phyloP scores from a whole-genome alignment of 2,797 vertebrate genomes.

The Vireo griseus region DNA sequence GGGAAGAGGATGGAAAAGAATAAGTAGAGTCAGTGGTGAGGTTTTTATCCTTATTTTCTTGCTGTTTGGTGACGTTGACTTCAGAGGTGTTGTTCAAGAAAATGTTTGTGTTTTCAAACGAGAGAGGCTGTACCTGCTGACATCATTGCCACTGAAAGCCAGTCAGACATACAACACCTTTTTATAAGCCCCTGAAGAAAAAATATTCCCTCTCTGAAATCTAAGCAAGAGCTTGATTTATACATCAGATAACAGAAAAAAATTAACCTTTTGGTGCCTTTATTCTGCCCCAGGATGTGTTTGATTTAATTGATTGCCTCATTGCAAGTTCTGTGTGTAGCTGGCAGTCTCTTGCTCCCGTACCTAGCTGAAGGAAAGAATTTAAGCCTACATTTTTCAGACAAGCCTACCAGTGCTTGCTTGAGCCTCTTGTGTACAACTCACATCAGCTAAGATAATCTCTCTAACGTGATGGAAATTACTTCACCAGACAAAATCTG shows the following conservation, averaged over 20 bases:
- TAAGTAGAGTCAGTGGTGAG: background rate
- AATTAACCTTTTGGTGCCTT: conserved; percentile 20
- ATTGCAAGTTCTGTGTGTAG: background rate
- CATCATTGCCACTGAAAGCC: background rate
- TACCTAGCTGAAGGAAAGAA: background rate
- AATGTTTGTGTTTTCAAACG: background rate
- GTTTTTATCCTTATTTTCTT: background rate
- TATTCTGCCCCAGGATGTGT: background rate
- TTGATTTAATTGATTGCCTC: conserved; percentile 43
- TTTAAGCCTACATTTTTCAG: conserved; percentile 30
- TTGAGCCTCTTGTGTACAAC: conserved; percentile 1
- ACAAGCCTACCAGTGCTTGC: background rate
- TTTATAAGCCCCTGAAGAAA: background rate
- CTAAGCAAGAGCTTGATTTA: background rate
- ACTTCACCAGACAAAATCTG: conserved; percentile 37
- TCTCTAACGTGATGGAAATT: conserved; percentile 45
- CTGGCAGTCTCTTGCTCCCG: background rate
- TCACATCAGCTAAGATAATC: conserved; percentile 12
- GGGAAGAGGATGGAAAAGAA: background rate
- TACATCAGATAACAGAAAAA: background rate
- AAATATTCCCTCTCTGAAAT: background rate
- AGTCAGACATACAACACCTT: background rate
- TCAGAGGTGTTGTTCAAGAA: background rate
- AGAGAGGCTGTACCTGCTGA: background rate
- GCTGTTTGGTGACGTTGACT: background rate